phyloP scores from a whole-genome alignment of 2,888 invertebrate species.

The Brachyptera risi region DNA sequence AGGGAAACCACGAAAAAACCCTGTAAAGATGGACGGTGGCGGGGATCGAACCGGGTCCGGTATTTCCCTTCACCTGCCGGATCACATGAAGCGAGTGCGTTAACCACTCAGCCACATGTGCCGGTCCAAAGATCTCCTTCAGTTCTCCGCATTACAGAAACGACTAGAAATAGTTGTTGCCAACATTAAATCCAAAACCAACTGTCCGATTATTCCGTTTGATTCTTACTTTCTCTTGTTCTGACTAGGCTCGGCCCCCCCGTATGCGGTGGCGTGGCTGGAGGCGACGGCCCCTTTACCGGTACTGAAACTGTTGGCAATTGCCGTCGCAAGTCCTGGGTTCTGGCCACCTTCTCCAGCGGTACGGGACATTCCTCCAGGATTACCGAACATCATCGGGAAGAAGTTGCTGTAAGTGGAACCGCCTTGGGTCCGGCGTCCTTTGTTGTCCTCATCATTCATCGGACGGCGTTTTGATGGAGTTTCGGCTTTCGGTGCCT shows the following conservation, averaged over 20 bases:
- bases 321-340: slow-evolving; percentile 44
- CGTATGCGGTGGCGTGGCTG: slow-evolving; percentile 31
- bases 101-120: too few species aligned
- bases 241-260: slow-evolving; percentile 24
- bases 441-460: slow-evolving; percentile 40
- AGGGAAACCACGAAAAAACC: too few species aligned
- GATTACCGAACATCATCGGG: slow-evolving; percentile 57
- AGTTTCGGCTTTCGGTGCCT: background rate
- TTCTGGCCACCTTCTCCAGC: slow-evolving; percentile 44
- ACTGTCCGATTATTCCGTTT: too few species aligned
- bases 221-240: slow-evolving; percentile 24
- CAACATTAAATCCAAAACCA: too few species aligned
- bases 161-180: too few species aligned
- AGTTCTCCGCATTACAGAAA: too few species aligned
- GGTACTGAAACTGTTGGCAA: slow-evolving; percentile 33
- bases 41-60: too few species aligned
- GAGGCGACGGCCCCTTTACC: slow-evolving; percentile 32
- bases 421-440: slow-evolving; percentile 35
- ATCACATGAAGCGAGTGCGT: too few species aligned
- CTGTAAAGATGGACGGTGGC: too few species aligned
- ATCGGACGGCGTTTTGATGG: slow-evolving; percentile 38
- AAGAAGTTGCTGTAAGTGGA: slow-evolving; percentile 57
- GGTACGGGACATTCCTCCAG: slow-evolving; percentile 37
- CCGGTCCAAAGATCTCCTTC: too few species aligned
- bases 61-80: too few species aligned